phyloP scores from a whole-genome alignment of 2,113 vertebrate genomes.

The Ceyx melanurus region DNA sequence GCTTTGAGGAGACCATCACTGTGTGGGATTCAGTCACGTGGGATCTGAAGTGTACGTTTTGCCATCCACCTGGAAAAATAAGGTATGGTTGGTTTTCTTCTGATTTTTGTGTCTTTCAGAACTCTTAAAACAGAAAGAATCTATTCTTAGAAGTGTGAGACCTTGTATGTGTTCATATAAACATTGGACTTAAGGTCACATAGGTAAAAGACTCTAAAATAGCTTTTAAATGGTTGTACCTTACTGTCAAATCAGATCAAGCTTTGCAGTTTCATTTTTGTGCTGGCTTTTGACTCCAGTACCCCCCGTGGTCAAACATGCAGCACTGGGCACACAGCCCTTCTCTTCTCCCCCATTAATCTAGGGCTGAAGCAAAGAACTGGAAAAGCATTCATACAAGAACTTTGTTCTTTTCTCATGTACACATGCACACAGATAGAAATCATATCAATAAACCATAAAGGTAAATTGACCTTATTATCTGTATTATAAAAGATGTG shows the following conservation, averaged over 20 bases:
- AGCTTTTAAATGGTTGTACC: background rate
- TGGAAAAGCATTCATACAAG: background rate
- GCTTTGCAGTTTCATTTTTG: background rate
- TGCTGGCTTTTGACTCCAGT: background rate
- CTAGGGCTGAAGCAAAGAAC: background rate
- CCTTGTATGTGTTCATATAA: background rate
- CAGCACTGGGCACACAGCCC: background rate
- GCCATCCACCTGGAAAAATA: slow-evolving; percentile 89
- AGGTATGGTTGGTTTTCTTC: slow-evolving; percentile 72
- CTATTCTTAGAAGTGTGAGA: background rate
- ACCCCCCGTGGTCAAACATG: background rate
- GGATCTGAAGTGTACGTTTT: slow-evolving; percentile 91
- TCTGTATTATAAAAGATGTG: background rate
- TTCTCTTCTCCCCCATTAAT: background rate
- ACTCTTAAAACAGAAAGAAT: background rate
- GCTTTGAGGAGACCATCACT: slow-evolving; percentile 89
- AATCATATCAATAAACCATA: background rate
- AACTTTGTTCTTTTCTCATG: background rate
- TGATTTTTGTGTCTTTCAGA: background rate
- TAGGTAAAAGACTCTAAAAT: background rate
- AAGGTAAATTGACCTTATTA: background rate
- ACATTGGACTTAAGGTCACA: background rate
- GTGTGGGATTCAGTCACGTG: slow-evolving; percentile 89
- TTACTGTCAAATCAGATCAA: background rate
- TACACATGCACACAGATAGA: background rate